Evolutionary conservation across 1,140 invertebrate species (phyloP), one percentile per base, ranked within the genome.

Genomic region (Aphidius ervi): DNA sequence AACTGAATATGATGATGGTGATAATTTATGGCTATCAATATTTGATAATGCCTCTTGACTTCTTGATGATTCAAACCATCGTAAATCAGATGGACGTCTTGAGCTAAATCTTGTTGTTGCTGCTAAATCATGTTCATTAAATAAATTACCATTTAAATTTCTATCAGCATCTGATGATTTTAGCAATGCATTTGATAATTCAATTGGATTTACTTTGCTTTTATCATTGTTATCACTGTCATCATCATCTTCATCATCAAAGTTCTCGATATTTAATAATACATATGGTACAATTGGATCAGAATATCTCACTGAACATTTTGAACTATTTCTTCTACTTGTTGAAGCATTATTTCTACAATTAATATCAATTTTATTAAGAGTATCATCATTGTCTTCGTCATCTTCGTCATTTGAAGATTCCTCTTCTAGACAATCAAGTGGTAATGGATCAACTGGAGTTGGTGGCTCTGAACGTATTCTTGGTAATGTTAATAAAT

Each of bases 61-160:
- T 31, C 76, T 68, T 0, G 77, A 79, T 0, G 76, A 76, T 42
- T 79, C 76, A 2, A 74, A 79, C 77, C 77, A 78, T 6, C 68
- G 72, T 1, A 75, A 75, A 31, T 78, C 75, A 0, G 77, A 77
- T 1, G 75, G 74, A 39, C 76, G 67, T 46, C 75, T 67, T 2
- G 76, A 78, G 53, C 71, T 75, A 59, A 73, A 77, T n/a, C 74
- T 70, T 5, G 75, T 77, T 0, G 71, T 73, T 16, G 16, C 16
- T 16, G 16, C 0, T 16, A 16, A 16, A 31, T 76, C 71, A 50
- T 77, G 74, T 41, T 78, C 74, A 0, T 66, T 53, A 47, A 78
- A 77, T 20, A 71, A 67, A 1, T 68, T 64, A 0, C 73, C 70
- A 0, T 63, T 57, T 42, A 70, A 49, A 52, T 60, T 67, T 5